Conservation (phyloP, 2,797 vertebrate species). For the Girardinus metallicus region DNA sequence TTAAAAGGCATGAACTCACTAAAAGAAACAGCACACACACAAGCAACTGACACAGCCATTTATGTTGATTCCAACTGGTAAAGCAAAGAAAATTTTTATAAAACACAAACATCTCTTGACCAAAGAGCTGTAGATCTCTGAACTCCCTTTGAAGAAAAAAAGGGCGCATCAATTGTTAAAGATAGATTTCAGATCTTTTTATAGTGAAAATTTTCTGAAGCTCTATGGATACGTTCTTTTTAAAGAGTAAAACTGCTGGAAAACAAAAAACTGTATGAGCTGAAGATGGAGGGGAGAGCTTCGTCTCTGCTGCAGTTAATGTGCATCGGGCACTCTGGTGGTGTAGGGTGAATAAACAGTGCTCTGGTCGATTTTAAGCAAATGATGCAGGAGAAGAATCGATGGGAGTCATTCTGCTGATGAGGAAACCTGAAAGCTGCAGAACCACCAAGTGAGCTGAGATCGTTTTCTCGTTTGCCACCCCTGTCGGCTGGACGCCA, state of each 20-base stretch:
- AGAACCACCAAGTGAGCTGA: constrained; percentile 6
- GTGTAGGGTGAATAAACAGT: constrained; percentile 3
- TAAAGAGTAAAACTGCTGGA: not conserved
- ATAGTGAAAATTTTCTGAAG: not conserved
- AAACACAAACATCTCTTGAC: not conserved
- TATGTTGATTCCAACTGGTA: not conserved
- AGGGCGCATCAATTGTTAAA: not conserved
- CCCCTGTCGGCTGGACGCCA: not conserved
- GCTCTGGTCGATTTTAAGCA: constrained; percentile 9
- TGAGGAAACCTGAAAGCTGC: constrained; percentile 5
- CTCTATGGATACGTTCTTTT: not conserved
- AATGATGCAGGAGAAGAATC: constrained; percentile 10
- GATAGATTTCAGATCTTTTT: not conserved
- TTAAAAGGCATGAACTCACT: too few relatives aligned
- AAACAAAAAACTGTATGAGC: not conserved
- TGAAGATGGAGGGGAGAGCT: not conserved
- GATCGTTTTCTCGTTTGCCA: constrained; percentile 15
- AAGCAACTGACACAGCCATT: not conserved
- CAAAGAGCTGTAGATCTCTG: not conserved
- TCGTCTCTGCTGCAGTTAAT: not conserved
- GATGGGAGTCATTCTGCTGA: constrained; percentile 14
- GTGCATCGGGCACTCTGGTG: not conserved
- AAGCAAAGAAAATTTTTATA: not conserved
- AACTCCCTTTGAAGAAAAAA: not conserved
- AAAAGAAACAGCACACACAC: not conserved